Conservation (phyloP, 2,113 vertebrate genomes). For the Actenoides hombroni region DNA sequence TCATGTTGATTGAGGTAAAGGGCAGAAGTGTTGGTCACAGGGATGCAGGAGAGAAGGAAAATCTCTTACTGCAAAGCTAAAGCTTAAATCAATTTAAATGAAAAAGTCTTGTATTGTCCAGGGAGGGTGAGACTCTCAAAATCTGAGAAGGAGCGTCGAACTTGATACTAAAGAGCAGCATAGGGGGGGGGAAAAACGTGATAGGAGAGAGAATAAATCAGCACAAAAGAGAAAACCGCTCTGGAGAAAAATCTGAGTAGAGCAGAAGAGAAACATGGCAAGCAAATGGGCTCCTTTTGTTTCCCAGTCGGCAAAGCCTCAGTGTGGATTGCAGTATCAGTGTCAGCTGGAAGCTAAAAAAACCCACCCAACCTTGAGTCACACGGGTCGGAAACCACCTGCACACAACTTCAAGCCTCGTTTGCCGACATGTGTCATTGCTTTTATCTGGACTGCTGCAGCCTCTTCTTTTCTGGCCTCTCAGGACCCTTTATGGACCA, state of each 20-base stretch:
- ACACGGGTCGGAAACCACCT: not conserved
- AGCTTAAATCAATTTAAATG: slow-evolving; percentile 29
- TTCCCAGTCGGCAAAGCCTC: slow-evolving; percentile 1
- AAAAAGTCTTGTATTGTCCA: not conserved
- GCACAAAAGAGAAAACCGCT: not conserved
- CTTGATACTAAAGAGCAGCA: not conserved
- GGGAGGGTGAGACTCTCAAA: not conserved
- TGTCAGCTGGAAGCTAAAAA: not conserved
- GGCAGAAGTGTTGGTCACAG: slow-evolving; percentile 14
- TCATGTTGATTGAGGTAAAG: slow-evolving; percentile 54
- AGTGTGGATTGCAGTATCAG: not conserved
- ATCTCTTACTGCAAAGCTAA: slow-evolving; percentile 5
- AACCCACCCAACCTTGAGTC: not conserved
- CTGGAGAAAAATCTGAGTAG: not conserved
- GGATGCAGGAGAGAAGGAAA: not conserved
- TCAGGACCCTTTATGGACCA: not conserved
- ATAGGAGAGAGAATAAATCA: slow-evolving; percentile 21
- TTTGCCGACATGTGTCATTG: fast-evolving
- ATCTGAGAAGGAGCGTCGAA: not conserved
- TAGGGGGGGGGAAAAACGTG: not conserved
- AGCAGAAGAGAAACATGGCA: slow-evolving; percentile 33
- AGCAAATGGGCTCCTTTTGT: slow-evolving; percentile 24
- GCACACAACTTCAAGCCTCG: not conserved
- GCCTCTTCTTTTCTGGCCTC: not conserved
- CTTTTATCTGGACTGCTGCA: not conserved